These are phyloP conservation scores for Clarias gariepinus DNA, from an alignment of 2,113 vertebrate genomes.

Conservation along the genomic window DNA sequence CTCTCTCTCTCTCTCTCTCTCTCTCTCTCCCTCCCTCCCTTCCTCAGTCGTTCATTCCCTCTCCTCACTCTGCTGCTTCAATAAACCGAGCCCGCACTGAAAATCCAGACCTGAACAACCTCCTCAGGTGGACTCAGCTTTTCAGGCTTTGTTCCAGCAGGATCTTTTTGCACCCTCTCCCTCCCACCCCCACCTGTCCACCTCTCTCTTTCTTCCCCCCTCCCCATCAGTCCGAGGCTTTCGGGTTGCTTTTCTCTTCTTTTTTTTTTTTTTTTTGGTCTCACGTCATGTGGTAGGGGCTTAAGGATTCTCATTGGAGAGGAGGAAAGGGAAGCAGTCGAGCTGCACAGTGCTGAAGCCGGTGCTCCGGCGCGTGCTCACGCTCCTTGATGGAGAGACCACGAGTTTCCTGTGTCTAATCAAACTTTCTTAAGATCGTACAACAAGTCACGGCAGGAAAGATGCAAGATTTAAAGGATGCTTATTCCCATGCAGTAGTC, in stretches of 20 bases:
- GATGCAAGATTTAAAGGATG: constrained; percentile 34
- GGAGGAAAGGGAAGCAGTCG: constrained; percentile 40
- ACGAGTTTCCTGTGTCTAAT: constrained; percentile 7
- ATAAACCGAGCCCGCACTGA: constrained; percentile 38
- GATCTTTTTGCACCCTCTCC: constrained; percentile 25
- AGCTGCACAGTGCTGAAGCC: constrained; percentile 51
- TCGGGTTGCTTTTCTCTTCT: constrained; percentile 15
- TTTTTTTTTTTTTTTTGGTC: constrained; percentile 24
- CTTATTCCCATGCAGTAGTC: constrained; percentile 27
- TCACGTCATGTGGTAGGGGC: constrained; percentile 45
- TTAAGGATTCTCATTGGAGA: constrained; percentile 49
- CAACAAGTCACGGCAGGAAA: constrained; percentile 11
- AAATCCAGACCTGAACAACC: constrained; percentile 43
- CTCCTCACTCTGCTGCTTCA: constrained; percentile 23
- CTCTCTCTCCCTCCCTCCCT: constrained; percentile 46
- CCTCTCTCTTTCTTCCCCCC: background rate
- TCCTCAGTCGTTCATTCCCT: constrained; percentile 43
- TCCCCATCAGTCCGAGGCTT: constrained; percentile 1
- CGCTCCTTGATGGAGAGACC: constrained; percentile 49
- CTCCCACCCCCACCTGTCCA: no score
- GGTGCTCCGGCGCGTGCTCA: constrained; percentile 45
- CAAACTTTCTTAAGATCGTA: constrained; percentile 39
- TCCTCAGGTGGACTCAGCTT: constrained; percentile 45
- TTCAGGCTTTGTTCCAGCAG: constrained; percentile 6
- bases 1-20: constrained; percentile 1